phyloP scores from a whole-genome alignment of 1,140 invertebrate genomes.

The Lordiphosa stackelbergi region DNA sequence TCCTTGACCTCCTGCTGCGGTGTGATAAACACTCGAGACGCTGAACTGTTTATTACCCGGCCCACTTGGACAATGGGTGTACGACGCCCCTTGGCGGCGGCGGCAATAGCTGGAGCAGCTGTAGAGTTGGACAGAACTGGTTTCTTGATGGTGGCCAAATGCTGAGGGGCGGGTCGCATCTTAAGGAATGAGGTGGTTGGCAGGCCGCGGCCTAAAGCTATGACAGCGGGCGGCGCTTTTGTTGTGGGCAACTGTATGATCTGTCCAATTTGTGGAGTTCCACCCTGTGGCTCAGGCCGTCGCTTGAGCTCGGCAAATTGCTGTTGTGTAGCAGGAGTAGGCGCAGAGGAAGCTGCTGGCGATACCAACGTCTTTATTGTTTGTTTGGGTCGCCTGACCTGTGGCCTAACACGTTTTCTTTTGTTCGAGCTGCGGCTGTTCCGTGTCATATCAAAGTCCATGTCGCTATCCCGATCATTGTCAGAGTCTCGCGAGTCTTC shows the following conservation, averaged over 20 bases:
- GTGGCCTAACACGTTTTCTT: conserved; percentile 46
- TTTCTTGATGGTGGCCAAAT: conserved; percentile 21
- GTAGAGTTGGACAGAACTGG: not conserved
- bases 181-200: conserved; percentile 54
- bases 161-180: conserved; percentile 19
- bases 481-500: conserved; percentile 62
- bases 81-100: conserved; percentile 28
- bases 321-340: not conserved
- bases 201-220: conserved; percentile 46
- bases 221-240: conserved; percentile 44
- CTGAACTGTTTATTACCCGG: conserved; percentile 5
- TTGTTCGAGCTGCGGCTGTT: conserved; percentile 54
- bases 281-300: conserved; percentile 27
- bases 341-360: not conserved
- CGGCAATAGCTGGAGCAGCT: not conserved
- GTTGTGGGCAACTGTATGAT: conserved; percentile 40
- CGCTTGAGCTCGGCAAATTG: conserved; percentile 37
- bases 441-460: conserved; percentile 65
- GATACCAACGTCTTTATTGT: not conserved
- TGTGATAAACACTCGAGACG: conserved; percentile 20
- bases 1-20: conserved; percentile 62
- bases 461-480: conserved; percentile 75
- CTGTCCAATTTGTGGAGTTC: conserved; percentile 39
- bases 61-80: conserved; percentile 43
- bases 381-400: conserved; percentile 11